Evolutionary conservation across 1,140 invertebrate genomes (phyloP), one percentile per base, ranked within the genome.

Genomic region (Microplitis demolitor): DNA sequence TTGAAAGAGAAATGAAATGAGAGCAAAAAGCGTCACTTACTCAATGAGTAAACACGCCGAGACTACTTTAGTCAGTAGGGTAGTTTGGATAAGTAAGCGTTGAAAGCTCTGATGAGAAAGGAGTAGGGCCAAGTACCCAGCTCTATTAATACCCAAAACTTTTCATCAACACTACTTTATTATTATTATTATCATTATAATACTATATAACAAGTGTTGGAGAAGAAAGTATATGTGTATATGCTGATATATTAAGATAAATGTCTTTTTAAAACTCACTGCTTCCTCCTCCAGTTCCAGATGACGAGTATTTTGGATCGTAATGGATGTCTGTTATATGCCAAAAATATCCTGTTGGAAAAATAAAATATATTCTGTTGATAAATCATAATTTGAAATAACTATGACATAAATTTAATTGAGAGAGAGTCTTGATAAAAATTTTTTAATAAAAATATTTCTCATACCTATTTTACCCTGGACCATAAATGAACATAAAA

Each of bases 271-370:
- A 16, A 61, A 63, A 91, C 92, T 91, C 89, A 94, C 92, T 90
- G 88, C 88, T 91, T 83, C 88, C 88, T 76, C 89, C 89, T 14
- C 37, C 13, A 82, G 95, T 92, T 74, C 92, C 93, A 72, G 91
- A 88, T 35, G 89, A 88, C 73, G 91, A 92, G 83, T 95, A 96
- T 56, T 91, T 89, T 5, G 92, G 91, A 82, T 96, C 94, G 86
- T 95, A 94, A 85, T 97, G 95, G 75, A 96, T 91, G 84, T 97
- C 95, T 60, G 94, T 96, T 76, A 97, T 94, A 85, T 96, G 95
- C 95, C 95, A 97, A 88, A 97, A 96, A 84, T 93, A 94, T 76
- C 94, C 95, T 96, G 90, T 14, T 91, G 93, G 80, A 89, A 86
- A 82, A 77, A 64, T 69, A 24, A 54, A 51, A 58, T 54, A 24